Percentiles rank a stretch among this genome's conserved stretches.
These are phyloP conservation scores for Drosophila mayri DNA, from an alignment of 1,140 invertebrate genomes.

Conservation along the genomic window DNA sequence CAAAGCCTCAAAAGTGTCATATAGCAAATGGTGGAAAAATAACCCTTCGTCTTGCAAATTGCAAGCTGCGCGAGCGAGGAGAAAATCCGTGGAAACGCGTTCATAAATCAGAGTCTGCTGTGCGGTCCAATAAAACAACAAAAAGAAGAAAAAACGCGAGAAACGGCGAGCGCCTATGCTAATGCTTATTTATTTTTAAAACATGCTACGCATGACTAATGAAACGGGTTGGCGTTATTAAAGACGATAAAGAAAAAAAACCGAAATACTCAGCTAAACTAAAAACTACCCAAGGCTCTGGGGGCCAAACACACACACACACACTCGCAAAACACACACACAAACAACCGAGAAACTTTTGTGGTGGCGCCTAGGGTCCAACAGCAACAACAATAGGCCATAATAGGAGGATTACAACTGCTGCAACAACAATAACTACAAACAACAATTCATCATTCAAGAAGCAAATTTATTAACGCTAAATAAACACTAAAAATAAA, in stretches of 20 bases:
- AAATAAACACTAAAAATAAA: constrained; percentile 76
- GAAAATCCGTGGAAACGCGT: constrained; percentile 9
- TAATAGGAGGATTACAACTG: constrained; percentile 32
- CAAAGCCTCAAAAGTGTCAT: constrained; percentile 58
- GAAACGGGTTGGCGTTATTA: constrained; percentile 57
- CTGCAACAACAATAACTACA: constrained; percentile 9
- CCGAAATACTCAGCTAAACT: constrained; percentile 39
- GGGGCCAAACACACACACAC: constrained; percentile 4
- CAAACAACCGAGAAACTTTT: constrained; percentile 23
- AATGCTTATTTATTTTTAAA: constrained; percentile 60
- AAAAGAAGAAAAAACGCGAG: neutral
- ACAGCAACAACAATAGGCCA: constrained; percentile 37
- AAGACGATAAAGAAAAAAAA: constrained; percentile 43
- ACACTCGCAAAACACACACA: constrained; percentile 15
- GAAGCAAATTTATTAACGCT: constrained; percentile 66
- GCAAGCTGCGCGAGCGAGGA: constrained; percentile 1
- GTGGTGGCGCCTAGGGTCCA: constrained; percentile 48
- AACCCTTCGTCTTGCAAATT: neutral
- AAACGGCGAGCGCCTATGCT: constrained; percentile 24
- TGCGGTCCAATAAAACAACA: constrained; percentile 9
- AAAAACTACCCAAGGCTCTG: constrained; percentile 38
- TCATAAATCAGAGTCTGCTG: constrained; percentile 24
- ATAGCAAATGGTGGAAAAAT: constrained; percentile 1
- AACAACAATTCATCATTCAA: constrained; percentile 55
- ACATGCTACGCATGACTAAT: constrained; percentile 72